These are phyloP conservation scores for Phylloscopus trochiloides DNA, from an alignment of 2,113 vertebrate genomes.

Conservation along the genomic window DNA sequence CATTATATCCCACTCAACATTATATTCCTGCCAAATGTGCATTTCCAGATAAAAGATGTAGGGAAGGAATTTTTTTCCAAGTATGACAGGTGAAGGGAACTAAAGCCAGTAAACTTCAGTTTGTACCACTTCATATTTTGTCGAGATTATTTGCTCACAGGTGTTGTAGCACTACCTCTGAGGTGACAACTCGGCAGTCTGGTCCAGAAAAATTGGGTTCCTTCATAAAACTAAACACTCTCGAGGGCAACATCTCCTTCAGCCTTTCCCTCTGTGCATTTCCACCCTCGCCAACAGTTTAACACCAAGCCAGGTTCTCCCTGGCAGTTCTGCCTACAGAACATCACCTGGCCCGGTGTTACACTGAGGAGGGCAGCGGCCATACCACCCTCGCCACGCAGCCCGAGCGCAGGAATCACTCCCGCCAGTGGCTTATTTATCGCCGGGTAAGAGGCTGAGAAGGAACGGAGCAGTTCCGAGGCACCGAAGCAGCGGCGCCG, in stretches of 20 bases:
- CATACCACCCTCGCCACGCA: background rate
- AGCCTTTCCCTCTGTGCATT: background rate
- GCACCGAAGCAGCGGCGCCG: rapidly evolving
- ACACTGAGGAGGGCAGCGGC: too few species aligned
- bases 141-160: background rate
- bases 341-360: rapidly evolving
- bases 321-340: rapidly evolving
- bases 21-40: rapidly evolving
- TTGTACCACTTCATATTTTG: background rate
- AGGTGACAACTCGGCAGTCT: rapidly evolving
- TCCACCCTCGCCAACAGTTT: rapidly evolving
- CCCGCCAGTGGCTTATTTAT: rapidly evolving
- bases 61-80: rapidly evolving
- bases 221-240: background rate
- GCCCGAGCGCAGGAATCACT: rapidly evolving
- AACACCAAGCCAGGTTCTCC: rapidly evolving
- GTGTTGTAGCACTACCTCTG: background rate
- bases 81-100: background rate
- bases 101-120: background rate
- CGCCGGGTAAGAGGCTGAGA: rapidly evolving
- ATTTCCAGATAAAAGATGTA: rapidly evolving
- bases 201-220: background rate
- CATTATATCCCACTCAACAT: rapidly evolving
- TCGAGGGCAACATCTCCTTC: rapidly evolving
- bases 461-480: rapidly evolving